These are phyloP conservation scores for Betta splendens DNA, from an alignment of 2,797 vertebrate genomes.

Conservation along the genomic window DNA sequence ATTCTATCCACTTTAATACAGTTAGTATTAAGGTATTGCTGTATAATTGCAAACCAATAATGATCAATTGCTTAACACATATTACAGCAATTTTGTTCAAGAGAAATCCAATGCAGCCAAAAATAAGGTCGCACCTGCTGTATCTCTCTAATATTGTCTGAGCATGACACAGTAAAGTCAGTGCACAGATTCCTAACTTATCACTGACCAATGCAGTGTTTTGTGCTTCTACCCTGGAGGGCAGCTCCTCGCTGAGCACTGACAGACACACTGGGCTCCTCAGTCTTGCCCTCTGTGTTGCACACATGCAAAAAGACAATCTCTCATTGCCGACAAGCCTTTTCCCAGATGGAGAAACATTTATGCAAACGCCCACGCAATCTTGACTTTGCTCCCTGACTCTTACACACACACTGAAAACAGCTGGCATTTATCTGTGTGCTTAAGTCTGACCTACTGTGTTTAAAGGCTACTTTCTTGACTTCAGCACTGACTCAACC, in stretches of 20 bases:
- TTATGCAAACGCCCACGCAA: slow-evolving; percentile 27
- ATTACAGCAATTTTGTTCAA: slow-evolving; percentile 4
- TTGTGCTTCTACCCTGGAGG: background rate
- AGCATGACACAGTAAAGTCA: background rate
- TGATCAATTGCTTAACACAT: slow-evolving; percentile 18
- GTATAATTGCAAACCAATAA: slow-evolving; percentile 25
- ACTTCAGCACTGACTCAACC: background rate
- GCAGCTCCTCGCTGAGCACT: slow-evolving; percentile 1
- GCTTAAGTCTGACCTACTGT: background rate
- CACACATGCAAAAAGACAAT: slow-evolving; percentile 11
- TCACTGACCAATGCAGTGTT: background rate
- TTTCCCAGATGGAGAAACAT: slow-evolving; percentile 19
- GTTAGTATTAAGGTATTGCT: slow-evolving; percentile 21
- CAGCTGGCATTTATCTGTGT: background rate
- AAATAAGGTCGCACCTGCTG: background rate
- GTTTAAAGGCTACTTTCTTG: background rate
- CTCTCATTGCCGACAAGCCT: slow-evolving; percentile 13
- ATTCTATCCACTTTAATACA: slow-evolving; percentile 9
- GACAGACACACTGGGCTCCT: background rate
- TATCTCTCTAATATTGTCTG: background rate
- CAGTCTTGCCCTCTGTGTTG: background rate
- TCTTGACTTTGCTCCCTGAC: background rate
- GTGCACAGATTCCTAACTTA: slow-evolving; percentile 8
- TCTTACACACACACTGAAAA: background rate
- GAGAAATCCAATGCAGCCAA: background rate